Base-by-base conservation (phyloP, 2,888 invertebrate genomes). In the Heteromyza rotundicornis region DNA sequence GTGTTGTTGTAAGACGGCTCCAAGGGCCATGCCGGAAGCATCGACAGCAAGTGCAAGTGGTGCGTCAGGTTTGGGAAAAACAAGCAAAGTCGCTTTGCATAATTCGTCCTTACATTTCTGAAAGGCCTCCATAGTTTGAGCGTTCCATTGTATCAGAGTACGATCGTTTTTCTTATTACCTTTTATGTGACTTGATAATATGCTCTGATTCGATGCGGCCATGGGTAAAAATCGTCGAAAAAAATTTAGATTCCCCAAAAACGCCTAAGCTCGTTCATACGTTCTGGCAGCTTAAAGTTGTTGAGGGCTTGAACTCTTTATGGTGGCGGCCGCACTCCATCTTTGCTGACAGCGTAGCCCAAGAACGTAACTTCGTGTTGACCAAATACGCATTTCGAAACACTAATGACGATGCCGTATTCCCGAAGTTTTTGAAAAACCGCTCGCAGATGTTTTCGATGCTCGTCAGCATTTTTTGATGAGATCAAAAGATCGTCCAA, bases 21-120 rank as follows among this genome's bases (percentile, higher is more conserved):
- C 63, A 17, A 16, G 51, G 10, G 62, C 59, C 14, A 51, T 52
- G 49, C 54, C 24, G 7, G 57, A 59, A 20, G 63, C 59, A 24
- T 59, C 64, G 49, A 56, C 56, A 20, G n/a, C 12, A 10, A 64
- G 51, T 2, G 57, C 20, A 2, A 62, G 22, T 24, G 52, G 35
- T 17, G 57, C 54, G n/a, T 52, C 49, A 14, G 7, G 8, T 22
- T 24, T 22, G 16, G 60, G 61, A 59, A 54, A 27, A 1, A 55
- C 54, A 10, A 63, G 59, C 12, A 59, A 23, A n/a, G 52, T 50
- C 20, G 56, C 63, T 2, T 49, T 40, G n/a, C 35, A 17, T 32
- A 60, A 23, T n/a, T 57, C 32, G 19, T 49, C 7, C 51, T 60
- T 54, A 19, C 60, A 64, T 14, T 16, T 36, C 7, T 57, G 52